A percentile compares a stretch with the other conserved stretches of the same genome.
Conservation (phyloP, 2,888 invertebrate species). For the Neoitamus cyanurus region DNA sequence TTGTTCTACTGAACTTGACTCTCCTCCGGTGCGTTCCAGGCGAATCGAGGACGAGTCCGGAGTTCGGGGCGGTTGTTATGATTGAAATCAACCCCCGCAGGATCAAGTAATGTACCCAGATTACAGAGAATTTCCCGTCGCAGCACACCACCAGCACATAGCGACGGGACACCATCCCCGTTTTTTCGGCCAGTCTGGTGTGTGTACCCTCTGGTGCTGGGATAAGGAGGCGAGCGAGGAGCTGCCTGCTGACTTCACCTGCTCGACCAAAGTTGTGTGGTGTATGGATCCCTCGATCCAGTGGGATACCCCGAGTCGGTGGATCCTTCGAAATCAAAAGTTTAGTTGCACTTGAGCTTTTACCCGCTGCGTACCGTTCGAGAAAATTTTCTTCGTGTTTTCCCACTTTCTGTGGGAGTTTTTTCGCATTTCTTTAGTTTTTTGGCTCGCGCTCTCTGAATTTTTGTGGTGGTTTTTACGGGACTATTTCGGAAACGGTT, state of each 20-base stretch:
- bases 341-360: conserved; percentile 66
- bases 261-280: neutral
- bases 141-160: neutral
- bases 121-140: conserved; percentile 31
- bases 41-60: conserved; percentile 32
- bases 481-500: neutral
- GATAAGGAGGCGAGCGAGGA: neutral
- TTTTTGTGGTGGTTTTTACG: neutral
- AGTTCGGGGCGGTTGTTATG: conserved; percentile 46
- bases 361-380: conserved; percentile 56
- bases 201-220: neutral
- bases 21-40: conserved; percentile 28
- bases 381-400: conserved; percentile 23
- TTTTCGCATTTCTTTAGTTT: conserved; percentile 19
- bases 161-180: neutral
- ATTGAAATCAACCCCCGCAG: conserved; percentile 46
- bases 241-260: neutral
- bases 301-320: conserved; percentile 8
- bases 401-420: neutral
- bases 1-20: conserved; percentile 40
- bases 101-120: neutral
- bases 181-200: neutral
- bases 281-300: conserved; percentile 42
- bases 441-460: neutral
- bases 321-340: conserved; percentile 50